These are phyloP conservation scores for Sitobion miscanthi DNA, from an alignment of 1,140 invertebrate genomes.

Conservation along the genomic window DNA sequence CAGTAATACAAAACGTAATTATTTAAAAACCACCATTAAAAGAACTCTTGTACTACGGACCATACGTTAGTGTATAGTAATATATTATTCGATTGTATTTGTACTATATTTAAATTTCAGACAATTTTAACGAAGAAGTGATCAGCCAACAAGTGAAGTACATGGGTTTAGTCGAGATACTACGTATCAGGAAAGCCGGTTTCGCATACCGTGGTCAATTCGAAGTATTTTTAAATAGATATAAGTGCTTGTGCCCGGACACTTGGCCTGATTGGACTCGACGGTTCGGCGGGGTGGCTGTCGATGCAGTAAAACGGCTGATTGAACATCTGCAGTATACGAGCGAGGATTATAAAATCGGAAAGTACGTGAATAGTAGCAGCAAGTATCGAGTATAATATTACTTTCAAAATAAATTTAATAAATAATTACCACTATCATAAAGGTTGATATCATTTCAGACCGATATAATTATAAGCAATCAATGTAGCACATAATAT, in stretches of 20 bases:
- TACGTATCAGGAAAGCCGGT: conserved; percentile 71
- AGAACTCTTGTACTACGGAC: neutral
- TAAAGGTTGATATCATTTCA: neutral
- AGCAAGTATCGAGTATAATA: neutral
- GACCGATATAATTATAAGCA: neutral
- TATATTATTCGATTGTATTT: neutral
- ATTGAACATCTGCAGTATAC: conserved; percentile 16
- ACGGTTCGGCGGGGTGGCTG: neutral
- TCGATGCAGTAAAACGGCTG: neutral
- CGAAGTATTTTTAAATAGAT: conserved; percentile 71
- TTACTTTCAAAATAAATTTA: neutral
- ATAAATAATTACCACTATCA: neutral
- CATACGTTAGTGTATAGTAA: neutral
- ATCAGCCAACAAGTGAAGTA: conserved; percentile 40
- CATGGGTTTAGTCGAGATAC: conserved; percentile 69
- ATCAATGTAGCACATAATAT: neutral
- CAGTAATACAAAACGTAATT: neutral
- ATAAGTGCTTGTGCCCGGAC: conserved; percentile 74
- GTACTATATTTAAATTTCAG: neutral
- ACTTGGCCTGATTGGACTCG: conserved; percentile 74
- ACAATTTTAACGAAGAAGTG: conserved; percentile 34
- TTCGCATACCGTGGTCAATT: conserved; percentile 73
- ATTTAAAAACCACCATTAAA: neutral
- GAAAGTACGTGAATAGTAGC: conserved; percentile 18
- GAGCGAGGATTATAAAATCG: conserved; percentile 33